Percentiles rank a stretch among this genome's conserved stretches.
phyloP scores from a whole-genome alignment of 2,797 vertebrate species.

The Melanotaenia nigrans region DNA sequence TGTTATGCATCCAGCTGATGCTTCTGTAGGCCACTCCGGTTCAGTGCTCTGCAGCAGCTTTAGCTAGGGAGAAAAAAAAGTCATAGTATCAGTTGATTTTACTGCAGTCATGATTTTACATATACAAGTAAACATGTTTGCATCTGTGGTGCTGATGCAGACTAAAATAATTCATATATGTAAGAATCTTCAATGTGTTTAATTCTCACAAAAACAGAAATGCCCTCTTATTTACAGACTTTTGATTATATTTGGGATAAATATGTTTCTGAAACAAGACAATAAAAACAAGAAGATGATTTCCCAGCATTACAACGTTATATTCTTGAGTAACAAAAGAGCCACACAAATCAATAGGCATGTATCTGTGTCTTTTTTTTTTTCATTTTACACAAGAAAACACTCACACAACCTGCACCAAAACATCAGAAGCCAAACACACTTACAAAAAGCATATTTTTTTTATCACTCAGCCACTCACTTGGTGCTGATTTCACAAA shows the following conservation, averaged over 20 bases:
- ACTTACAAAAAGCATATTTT: not conserved
- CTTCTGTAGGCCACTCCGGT: not conserved
- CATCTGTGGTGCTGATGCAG: not conserved
- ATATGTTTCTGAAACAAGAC: not conserved
- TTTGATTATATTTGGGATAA: not conserved
- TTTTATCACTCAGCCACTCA: not conserved
- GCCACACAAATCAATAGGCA: not conserved
- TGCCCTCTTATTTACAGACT: not conserved
- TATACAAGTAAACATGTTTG: not conserved
- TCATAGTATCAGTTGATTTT: not conserved
- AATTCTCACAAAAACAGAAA: too few species aligned
- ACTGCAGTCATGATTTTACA: not conserved
- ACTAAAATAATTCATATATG: not conserved
- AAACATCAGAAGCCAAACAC: slow-evolving; percentile 18
- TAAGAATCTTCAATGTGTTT: not conserved
- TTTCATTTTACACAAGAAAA: not conserved
- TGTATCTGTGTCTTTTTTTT: not conserved
- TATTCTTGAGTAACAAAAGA: not conserved
- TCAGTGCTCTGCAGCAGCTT: slow-evolving; percentile 84
- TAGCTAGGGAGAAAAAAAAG: slow-evolving; percentile 78
- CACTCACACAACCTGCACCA: slow-evolving; percentile 1
- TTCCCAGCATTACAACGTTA: not conserved
- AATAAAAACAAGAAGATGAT: not conserved
- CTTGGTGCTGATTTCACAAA: slow-evolving; percentile 20
- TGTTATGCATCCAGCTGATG: not conserved